phyloP scores from a whole-genome alignment of 2,888 invertebrate species.

The Leptinotarsa haldemani region DNA sequence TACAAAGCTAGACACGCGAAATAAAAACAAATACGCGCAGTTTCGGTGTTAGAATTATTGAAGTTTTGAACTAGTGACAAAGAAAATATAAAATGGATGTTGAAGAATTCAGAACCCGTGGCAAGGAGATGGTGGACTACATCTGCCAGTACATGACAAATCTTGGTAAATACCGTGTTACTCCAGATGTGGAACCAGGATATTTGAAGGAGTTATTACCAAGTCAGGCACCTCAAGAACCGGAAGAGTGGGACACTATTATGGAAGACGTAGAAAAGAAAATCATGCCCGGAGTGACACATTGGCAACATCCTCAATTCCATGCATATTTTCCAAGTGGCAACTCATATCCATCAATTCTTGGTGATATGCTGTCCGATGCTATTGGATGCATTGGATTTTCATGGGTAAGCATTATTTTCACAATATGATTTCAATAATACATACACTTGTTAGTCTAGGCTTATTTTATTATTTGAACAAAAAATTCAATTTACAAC shows the following conservation, averaged over 20 bases:
- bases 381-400: constrained; percentile 98
- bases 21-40: constrained; percentile 6
- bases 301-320: constrained; percentile 99
- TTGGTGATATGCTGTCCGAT: constrained; percentile 97
- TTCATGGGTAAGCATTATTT: constrained; percentile 82
- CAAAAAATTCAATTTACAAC: no score
- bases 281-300: constrained; percentile 96
- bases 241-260: constrained; percentile 88
- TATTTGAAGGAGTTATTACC: constrained; percentile 86
- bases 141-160: constrained; percentile 91
- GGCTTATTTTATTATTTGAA: no score
- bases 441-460: no score
- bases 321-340: constrained; percentile 99
- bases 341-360: constrained; percentile 95
- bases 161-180: constrained; percentile 83
- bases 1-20: neutral
- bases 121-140: constrained; percentile 96
- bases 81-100: constrained; percentile 76
- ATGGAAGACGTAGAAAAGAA: constrained; percentile 91
- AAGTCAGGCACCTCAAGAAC: constrained; percentile 81
- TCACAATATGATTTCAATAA: neutral
- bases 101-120: constrained; percentile 86
- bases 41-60: neutral
- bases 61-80: neutral
- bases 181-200: constrained; percentile 91